phyloP scores from a whole-genome alignment of 2,888 invertebrate genomes.

The Drosophila multiciliata region DNA sequence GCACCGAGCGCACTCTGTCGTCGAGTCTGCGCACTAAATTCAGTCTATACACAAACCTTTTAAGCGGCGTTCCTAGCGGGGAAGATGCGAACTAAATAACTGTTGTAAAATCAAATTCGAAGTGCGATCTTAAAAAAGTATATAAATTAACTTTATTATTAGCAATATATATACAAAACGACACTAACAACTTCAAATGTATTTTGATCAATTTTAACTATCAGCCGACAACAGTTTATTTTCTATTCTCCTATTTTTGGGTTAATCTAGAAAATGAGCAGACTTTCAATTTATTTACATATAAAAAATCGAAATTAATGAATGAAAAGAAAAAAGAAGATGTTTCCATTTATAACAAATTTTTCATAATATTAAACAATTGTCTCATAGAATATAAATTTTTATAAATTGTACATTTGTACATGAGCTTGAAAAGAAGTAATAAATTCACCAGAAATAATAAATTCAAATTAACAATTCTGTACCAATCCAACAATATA shows the following conservation, averaged over 20 bases:
- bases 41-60: slow-evolving; percentile 65
- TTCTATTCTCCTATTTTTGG: neutral
- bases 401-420: too few species aligned
- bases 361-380: neutral
- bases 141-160: slow-evolving; percentile 3
- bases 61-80: slow-evolving; percentile 51
- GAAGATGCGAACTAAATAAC: slow-evolving; percentile 49
- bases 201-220: neutral
- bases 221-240: neutral
- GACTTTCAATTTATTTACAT: neutral
- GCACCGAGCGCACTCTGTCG: slow-evolving; percentile 54
- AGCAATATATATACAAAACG: neutral
- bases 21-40: slow-evolving; percentile 63
- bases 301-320: neutral
- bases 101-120: neutral
- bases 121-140: neutral
- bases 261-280: neutral
- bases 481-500: neutral
- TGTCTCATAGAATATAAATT: too few species aligned
- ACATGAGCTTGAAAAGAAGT: neutral
- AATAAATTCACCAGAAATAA: neutral
- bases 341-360: neutral
- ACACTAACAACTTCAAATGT: neutral
- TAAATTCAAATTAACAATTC: neutral
- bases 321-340: neutral